Base-by-base conservation (phyloP, 1,140 invertebrate species). In the Drosophila nebulosa region DNA sequence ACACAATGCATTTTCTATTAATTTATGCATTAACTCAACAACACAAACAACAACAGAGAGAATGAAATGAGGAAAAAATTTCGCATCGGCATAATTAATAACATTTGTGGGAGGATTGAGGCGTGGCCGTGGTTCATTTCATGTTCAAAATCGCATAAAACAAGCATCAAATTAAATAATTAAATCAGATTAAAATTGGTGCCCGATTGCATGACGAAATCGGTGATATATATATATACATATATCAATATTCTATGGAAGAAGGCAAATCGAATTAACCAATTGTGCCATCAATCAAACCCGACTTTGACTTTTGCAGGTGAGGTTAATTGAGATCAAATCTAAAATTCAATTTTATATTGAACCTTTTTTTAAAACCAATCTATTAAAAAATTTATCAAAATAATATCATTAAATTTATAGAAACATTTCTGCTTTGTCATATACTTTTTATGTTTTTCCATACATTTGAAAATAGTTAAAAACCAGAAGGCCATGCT, bases 211-310 rank as follows among this genome's bases (percentile, higher is more conserved):
- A 18, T 42, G 39, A 42, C 12, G 6, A 42, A 18, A 42, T 42
- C 14, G 39, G 7, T 18, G 39, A 42, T 42, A 39, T 14, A 39
- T 39, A 39, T 14, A 4, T 16, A 39, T 1, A 39, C n/a, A 16
- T 42, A 42, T 62, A 63, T 55, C 32, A 64, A 55, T 42, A 21
- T 39, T 57, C 52, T 69, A 39, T 27, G 30, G 80, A 51, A 62
- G 14, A 62, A 65, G 69, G 39, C 53, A 78, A 85, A 80, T 81
- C 62, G 67, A 86, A 81, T 86, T 86, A 81, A 85, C 81, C 78
- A 85, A 80, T 81, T 85, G 81, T 51, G 64, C 69, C 86, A 70
- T 86, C 81, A 86, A 81, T 86, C 83, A 85, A 80, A 64, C 69
- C 24, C 51, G 63, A 56, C 3, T 35, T 64, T 64, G 32, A 65